Percentiles rank a stretch among this genome's conserved stretches.
Conservation (phyloP, 1,140 invertebrate genomes). For the Acyrthosiphon pisum region DNA sequence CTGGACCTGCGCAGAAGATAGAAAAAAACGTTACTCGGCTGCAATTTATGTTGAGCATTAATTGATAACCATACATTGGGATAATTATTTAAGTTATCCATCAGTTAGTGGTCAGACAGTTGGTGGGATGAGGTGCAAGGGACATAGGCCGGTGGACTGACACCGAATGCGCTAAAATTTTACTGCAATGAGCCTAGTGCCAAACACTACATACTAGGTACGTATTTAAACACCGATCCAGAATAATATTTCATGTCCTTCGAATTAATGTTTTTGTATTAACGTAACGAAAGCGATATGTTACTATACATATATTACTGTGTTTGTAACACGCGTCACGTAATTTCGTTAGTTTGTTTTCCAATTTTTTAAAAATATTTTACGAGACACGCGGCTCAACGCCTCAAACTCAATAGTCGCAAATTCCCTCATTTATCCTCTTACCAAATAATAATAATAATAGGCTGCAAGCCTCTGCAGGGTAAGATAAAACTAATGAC, state of each 20-base stretch:
- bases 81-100: neutral
- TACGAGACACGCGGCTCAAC: too few relatives aligned
- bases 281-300: neutral
- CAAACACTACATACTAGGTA: too few relatives aligned
- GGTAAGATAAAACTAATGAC: too few relatives aligned
- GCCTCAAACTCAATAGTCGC: too few relatives aligned
- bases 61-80: neutral
- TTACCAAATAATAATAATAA: neutral
- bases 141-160: neutral
- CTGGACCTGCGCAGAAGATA: constrained; percentile 65
- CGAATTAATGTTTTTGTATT: neutral
- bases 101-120: neutral
- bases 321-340: too few relatives aligned
- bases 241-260: neutral
- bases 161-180: neutral
- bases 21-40: neutral
- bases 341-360: too few relatives aligned
- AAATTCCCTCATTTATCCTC: neutral
- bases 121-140: neutral
- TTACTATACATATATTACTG: too few relatives aligned
- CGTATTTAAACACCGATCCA: neutral
- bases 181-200: neutral
- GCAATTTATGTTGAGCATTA: constrained; percentile 54
- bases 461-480: too few relatives aligned
- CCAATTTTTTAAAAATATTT: neutral